phyloP scores from a whole-genome alignment of 2,888 invertebrate species.

The Falcaria lacertinaria region DNA sequence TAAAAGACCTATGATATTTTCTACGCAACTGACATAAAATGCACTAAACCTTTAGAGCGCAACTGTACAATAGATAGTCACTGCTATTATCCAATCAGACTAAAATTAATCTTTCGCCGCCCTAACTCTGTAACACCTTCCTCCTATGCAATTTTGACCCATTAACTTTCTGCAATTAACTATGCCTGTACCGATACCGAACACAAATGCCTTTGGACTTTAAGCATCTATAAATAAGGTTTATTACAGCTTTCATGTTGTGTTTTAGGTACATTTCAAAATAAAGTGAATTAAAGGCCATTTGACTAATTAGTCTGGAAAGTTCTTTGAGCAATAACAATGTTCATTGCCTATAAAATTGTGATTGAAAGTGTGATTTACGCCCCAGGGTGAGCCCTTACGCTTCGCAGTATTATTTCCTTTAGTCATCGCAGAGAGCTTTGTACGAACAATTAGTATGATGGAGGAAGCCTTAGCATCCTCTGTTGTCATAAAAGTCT shows the following conservation, averaged over 20 bases:
- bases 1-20: too few relatives aligned
- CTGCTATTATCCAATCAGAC: slow-evolving; percentile 48
- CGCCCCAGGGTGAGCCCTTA: slow-evolving; percentile 20
- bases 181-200: slow-evolving; percentile 9
- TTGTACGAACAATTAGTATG: neutral
- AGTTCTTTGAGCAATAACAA: slow-evolving; percentile 51
- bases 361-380: slow-evolving; percentile 47
- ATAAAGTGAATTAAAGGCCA: slow-evolving; percentile 39
- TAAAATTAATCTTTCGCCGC: slow-evolving; percentile 58
- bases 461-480: neutral
- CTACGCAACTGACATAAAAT: too few relatives aligned
- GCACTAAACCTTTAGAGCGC: slow-evolving; percentile 6
- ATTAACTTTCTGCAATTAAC: slow-evolving; percentile 34
- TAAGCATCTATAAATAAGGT: neutral
- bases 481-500: neutral
- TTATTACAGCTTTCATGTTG: neutral
- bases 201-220: slow-evolving; percentile 3
- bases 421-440: neutral
- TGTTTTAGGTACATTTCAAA: slow-evolving; percentile 6
- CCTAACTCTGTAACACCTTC: slow-evolving; percentile 38
- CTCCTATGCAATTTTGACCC: slow-evolving; percentile 27
- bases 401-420: slow-evolving; percentile 14
- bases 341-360: slow-evolving; percentile 52
- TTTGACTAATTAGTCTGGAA: slow-evolving; percentile 49
- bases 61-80: slow-evolving; percentile 27